Evolutionary conservation across 1,140 invertebrate genomes (phyloP), one percentile per base, ranked within the genome.

Genomic region (Lucilia sericata): DNA sequence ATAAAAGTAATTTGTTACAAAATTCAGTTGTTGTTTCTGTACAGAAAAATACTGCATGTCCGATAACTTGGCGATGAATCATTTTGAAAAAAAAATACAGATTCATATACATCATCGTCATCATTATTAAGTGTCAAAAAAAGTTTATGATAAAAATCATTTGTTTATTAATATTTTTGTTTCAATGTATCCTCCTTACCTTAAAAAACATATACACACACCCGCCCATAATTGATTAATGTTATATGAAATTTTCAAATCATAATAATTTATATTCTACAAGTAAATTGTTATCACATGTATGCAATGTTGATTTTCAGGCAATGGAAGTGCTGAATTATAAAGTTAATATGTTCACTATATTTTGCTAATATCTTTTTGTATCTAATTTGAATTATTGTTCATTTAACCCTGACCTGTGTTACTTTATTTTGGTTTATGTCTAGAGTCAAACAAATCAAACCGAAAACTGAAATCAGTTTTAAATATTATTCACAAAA

Each of bases 401-500:
- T 42, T 14, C 65, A 21, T 70, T 70, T 70, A 70, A 70, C 76
- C 76, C 76, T 80, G 76, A 80, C 76, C 76, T 80, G 19, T 49
- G 76, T 13, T 80, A 80, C 42, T 49, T 13, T 51, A 49, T 49
- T 51, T 80, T 51, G n/a, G n/a, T 49, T 80, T 49, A 76, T 19
- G 34, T 14, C 2, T 49, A 1, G n/a, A 70, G 19, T 19, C n/a
- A 70, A 21, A 70, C 14, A 17, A 17, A 17, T 60, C 55, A n/a
- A n/a, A 2, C 55, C 55, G 25, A 30, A 60, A 60, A 60, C 14
- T n/a, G 5, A 19, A 70, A n/a, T 65, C 60, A n/a, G 60, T 25
- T 42, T 42, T 70, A 70, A 51, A 76, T 76, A 76, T 76, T 76
- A 76, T 76, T 13, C 74, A 76, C 21, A 80, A 80, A 49, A 51